Conservation (phyloP, 2,113 vertebrate genomes). For the Eurystomus gularis region DNA sequence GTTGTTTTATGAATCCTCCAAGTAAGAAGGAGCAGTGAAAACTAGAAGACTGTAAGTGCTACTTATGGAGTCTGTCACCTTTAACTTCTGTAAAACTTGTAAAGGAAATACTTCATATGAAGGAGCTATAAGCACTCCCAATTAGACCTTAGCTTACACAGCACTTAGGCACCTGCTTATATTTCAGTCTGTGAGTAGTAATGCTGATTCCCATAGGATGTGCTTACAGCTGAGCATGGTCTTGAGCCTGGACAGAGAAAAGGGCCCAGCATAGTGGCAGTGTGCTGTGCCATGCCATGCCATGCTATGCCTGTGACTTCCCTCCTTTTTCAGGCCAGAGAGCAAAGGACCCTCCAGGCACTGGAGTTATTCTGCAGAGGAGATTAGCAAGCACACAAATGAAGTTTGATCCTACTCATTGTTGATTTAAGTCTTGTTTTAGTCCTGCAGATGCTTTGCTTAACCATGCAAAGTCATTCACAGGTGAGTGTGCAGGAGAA, state of each 20-base stretch:
- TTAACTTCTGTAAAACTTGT: background rate
- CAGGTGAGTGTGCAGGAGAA: background rate
- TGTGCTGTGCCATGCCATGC: rapidly evolving
- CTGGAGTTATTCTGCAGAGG: background rate
- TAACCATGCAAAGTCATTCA: background rate
- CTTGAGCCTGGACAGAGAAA: background rate
- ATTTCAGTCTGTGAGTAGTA: background rate
- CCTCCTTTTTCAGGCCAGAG: background rate
- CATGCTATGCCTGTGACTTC: no score
- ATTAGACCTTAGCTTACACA: background rate
- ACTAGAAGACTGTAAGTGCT: background rate
- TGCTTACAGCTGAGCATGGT: background rate
- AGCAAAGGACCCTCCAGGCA: background rate
- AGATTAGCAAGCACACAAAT: background rate
- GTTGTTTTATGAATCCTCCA: background rate
- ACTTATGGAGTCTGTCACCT: background rate
- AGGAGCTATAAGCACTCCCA: background rate
- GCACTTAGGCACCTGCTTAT: background rate
- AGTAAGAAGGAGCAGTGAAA: background rate
- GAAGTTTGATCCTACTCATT: background rate
- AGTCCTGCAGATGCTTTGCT: background rate
- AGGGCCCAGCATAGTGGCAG: background rate
- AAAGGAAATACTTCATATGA: rapidly evolving
- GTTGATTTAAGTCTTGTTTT: background rate
- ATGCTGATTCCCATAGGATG: rapidly evolving